Percentiles rank a stretch among this genome's conserved stretches.
Evolutionary conservation across 2,113 vertebrate species (phyloP).

Genomic region (Dipodomys merriami): DNA sequence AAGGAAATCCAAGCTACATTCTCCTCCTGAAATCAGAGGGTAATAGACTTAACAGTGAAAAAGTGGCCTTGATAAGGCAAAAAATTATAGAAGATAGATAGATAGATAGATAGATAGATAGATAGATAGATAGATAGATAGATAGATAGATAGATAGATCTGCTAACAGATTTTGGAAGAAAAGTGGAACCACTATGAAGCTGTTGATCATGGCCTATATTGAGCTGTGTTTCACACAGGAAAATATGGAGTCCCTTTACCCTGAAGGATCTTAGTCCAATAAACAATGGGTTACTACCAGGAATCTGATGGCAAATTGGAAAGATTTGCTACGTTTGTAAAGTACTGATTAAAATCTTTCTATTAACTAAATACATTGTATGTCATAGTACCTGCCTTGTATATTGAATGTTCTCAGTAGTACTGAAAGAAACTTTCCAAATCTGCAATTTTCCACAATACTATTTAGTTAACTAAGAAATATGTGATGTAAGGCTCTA

Average conservation of each 20-base stretch:
- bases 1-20: background rate
- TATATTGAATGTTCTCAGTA: background rate
- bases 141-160: too few species aligned
- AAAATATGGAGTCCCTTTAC: background rate
- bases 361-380: conserved; percentile 18
- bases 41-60: background rate
- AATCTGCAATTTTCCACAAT: conserved; percentile 15
- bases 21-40: background rate
- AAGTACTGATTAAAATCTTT: conserved; percentile 1
- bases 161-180: background rate
- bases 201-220: background rate
- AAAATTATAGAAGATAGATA: background rate
- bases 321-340: background rate
- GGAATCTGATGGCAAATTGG: background rate
- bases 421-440: background rate
- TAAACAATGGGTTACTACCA: background rate
- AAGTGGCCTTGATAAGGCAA: background rate
- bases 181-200: background rate
- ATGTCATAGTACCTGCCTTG: background rate
- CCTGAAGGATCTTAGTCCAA: conserved; percentile 9
- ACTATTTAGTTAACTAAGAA: background rate
- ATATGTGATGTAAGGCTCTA: background rate
- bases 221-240: background rate
- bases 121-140: background rate
- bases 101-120: background rate